Percentiles rank a stretch among this genome's conserved stretches.
Conservation (phyloP, 2,113 vertebrate genomes). For the Nesogale talazaci region DNA sequence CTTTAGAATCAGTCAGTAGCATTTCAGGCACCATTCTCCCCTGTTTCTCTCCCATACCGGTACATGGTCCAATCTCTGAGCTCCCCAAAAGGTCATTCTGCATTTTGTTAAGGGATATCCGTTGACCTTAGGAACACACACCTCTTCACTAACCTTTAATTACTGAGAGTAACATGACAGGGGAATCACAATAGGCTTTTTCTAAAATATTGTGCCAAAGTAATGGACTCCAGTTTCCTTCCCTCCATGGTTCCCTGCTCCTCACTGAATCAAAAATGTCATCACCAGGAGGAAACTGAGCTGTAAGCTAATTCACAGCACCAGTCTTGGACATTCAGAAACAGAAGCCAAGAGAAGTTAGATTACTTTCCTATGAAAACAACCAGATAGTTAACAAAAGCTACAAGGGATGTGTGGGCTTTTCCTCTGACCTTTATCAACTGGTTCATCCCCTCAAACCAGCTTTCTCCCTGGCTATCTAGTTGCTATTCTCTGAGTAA, state of each 20-base stretch:
- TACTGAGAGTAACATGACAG: constrained; percentile 5
- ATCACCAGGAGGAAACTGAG: background rate
- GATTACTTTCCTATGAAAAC: background rate
- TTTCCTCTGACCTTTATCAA: background rate
- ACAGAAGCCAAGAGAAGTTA: constrained; percentile 8
- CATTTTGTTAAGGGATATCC: background rate
- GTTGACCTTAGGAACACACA: constrained; percentile 29
- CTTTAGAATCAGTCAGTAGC: background rate
- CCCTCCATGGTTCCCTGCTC: background rate
- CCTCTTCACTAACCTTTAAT: constrained; percentile 18
- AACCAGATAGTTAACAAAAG: background rate
- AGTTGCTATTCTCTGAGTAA: constrained; percentile 28
- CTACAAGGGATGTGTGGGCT: background rate
- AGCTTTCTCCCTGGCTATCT: background rate
- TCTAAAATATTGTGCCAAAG: background rate
- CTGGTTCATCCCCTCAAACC: background rate
- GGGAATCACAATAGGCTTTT: constrained; percentile 23
- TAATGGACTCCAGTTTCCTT: constrained; percentile 13
- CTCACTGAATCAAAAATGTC: background rate
- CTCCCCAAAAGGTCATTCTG: background rate
- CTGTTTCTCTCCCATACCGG: background rate
- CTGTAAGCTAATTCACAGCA: background rate
- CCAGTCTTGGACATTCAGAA: background rate
- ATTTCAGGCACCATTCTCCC: background rate
- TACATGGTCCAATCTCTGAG: background rate